Conservation (phyloP, 2,113 vertebrate species). For the Bos taurus region DNA sequence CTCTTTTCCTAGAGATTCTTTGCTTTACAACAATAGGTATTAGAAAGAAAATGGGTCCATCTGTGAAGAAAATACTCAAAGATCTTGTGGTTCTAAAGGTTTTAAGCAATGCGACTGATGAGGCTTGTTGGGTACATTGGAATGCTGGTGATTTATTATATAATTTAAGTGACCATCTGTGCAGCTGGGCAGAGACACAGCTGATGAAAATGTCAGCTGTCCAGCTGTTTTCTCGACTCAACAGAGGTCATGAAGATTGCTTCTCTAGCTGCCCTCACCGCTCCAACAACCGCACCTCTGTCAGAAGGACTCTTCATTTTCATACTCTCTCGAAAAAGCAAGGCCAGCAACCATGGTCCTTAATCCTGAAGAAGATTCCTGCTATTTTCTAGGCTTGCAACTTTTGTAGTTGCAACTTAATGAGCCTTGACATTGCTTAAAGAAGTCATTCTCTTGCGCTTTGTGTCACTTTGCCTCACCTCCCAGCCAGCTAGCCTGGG, state of each 20-base stretch:
- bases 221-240: conserved; percentile 54
- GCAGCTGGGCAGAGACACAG: conserved; percentile 37
- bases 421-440: conserved; percentile 23
- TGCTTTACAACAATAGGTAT: neutral
- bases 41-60: neutral
- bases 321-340: conserved; percentile 11
- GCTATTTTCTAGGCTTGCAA: neutral
- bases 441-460: conserved; percentile 24
- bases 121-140: conserved; percentile 24
- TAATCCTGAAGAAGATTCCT: conserved; percentile 10
- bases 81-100: conserved; percentile 9
- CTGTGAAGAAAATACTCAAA: neutral
- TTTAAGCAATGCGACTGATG: conserved; percentile 25
- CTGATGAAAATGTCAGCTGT: conserved; percentile 60
- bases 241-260: conserved; percentile 39
- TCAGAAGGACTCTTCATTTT: conserved; percentile 32
- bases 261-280: neutral
- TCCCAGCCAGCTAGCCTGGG: neutral
- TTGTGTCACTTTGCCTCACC: neutral
- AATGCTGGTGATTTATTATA: conserved; percentile 65
- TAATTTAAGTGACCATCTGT: conserved; percentile 56
- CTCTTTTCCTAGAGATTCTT: neutral
- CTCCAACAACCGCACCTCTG: neutral
- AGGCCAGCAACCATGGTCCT: neutral
- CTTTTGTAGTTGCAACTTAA: neutral